Evolutionary conservation across 2,113 vertebrate genomes (phyloP), one percentile per base, ranked within the genome.

Genomic region (Zootoca vivipara): DNA sequence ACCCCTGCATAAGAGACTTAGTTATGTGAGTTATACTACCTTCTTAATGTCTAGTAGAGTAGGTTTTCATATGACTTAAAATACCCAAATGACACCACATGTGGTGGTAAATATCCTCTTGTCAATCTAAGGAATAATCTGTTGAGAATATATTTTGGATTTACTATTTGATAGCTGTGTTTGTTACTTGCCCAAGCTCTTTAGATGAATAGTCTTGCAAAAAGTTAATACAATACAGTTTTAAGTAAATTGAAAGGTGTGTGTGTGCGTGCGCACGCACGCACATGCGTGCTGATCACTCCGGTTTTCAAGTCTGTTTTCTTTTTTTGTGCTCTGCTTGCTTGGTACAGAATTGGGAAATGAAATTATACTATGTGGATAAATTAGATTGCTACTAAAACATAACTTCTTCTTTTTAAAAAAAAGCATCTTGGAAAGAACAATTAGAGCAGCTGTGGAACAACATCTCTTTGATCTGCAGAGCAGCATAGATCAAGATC

Each of bases 401-500:
- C 33, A 22, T 83, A 69, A 77, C 35, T 26, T 86, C 85, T 83
- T 5, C 88, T 7, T 28, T 92, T 86, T 88, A 18, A 38, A 94
- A 99, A 18, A 38, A 94, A 99, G 98, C 75, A 97, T 98, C 94
- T 97, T 99, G 90, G 97, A 99, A 94, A 97, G 97, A 96, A 98
- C 97, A 93, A 98, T 99, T 94, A 97, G 98, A 90, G 98, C 97
- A 93, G 98, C 98, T 88, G 98, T 99, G 94, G 98, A 98, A 95
- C 98, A 99, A 93, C 98, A 99, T 92, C 97, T 99, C 93, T 97
- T 97, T 9, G 98, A 98, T 90, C 97, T 99, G 93, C 98, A 98
- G 95, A 98, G 97, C 96, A 98, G 97, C 95, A 98, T 98, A 94
- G 97, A 98, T 96, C 97, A 98, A 1, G 97, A 98, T 95, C 95